A percentile compares a stretch with the other conserved stretches of the same genome.
phyloP scores from a whole-genome alignment of 2,113 vertebrate species.

The Ellobius talpinus region DNA sequence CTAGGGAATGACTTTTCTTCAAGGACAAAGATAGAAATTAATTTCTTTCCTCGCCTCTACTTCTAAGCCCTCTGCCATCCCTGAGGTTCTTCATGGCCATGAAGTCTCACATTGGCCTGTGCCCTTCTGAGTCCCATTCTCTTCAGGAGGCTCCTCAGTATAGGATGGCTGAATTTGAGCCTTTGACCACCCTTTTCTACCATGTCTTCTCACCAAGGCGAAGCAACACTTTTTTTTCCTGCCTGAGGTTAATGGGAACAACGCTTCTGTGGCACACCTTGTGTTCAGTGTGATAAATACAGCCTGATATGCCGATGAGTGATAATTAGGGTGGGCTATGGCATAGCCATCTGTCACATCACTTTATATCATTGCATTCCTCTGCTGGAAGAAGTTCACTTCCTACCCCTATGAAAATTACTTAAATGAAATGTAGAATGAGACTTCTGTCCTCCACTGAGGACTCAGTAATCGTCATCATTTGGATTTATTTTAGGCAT shows the following conservation, averaged over 20 bases:
- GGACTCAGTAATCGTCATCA: not conserved
- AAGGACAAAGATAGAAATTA: not conserved
- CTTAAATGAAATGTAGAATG: slow-evolving; percentile 52
- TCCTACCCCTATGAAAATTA: slow-evolving; percentile 43
- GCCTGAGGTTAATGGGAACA: slow-evolving; percentile 38
- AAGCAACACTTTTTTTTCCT: slow-evolving; percentile 14
- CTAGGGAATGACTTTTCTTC: not conserved
- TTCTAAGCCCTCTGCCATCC: not conserved
- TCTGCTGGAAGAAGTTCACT: slow-evolving; percentile 32
- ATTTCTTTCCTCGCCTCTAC: not conserved
- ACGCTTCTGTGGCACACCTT: slow-evolving; percentile 18
- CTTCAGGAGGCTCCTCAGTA: not conserved
- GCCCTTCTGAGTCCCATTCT: not conserved
- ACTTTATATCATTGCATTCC: slow-evolving; percentile 55
- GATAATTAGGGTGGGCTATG: slow-evolving; percentile 46
- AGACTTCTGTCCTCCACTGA: not conserved
- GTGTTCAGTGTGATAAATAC: slow-evolving; percentile 26
- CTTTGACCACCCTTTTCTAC: not conserved
- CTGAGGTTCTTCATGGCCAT: not conserved
- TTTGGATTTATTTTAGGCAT: slow-evolving; percentile 24
- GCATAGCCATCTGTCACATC: slow-evolving; percentile 66
- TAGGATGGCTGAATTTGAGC: not conserved
- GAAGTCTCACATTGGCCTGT: not conserved
- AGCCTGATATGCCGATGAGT: slow-evolving; percentile 68
- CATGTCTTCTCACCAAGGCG: not conserved